phyloP scores from a whole-genome alignment of 2,797 vertebrate species.

The Gallinago nigripennis region DNA sequence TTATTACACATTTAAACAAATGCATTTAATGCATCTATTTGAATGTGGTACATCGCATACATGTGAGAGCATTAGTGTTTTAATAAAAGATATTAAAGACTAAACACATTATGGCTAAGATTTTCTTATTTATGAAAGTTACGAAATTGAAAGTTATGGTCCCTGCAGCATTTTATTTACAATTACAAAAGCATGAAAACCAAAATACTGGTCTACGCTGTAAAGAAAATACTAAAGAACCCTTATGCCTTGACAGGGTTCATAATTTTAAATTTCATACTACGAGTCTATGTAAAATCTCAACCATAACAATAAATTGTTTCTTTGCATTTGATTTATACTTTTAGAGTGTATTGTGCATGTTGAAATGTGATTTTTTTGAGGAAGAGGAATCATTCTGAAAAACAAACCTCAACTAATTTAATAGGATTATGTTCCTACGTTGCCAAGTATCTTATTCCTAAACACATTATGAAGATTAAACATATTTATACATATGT shows the following conservation, averaged over 20 bases:
- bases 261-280: slow-evolving; percentile 70
- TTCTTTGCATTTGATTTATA: slow-evolving; percentile 37
- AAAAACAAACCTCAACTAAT: neutral
- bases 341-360: slow-evolving; percentile 69
- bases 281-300: slow-evolving; percentile 65
- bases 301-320: slow-evolving; percentile 45
- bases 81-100: slow-evolving; percentile 29
- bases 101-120: slow-evolving; percentile 54
- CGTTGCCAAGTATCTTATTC: slow-evolving; percentile 20
- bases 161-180: neutral
- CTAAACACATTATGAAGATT: neutral
- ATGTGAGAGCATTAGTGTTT: slow-evolving; percentile 54
- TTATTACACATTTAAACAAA: slow-evolving; percentile 76
- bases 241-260: neutral
- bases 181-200: neutral
- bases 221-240: neutral
- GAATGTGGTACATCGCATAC: slow-evolving; percentile 66
- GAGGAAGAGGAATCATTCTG: slow-evolving; percentile 32
- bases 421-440: slow-evolving; percentile 22
- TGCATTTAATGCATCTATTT: slow-evolving; percentile 70
- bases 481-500: slow-evolving; percentile 48
- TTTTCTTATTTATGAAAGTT: slow-evolving; percentile 60
- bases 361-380: slow-evolving; percentile 56
- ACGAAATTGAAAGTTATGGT: slow-evolving; percentile 62
- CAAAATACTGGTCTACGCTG: neutral